Conservation (phyloP, 2,113 vertebrate genomes). For the Patagioenas fasciata region DNA sequence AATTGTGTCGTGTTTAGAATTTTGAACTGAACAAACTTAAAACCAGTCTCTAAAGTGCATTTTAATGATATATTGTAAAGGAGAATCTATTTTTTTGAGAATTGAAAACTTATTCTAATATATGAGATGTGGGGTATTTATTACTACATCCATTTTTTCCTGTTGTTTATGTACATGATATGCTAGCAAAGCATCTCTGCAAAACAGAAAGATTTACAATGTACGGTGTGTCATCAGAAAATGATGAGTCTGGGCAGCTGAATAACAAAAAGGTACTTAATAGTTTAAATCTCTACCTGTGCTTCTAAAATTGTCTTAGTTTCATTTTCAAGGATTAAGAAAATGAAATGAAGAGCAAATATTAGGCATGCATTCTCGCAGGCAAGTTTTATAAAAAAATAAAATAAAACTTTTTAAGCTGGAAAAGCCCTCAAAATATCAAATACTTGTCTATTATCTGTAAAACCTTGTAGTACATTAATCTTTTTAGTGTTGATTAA, state of each 20-base stretch:
- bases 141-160: background rate
- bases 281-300: conserved; percentile 23
- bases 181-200: conserved; percentile 54
- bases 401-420: background rate
- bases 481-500: background rate
- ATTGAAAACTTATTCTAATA: background rate
- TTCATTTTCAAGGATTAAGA: conserved; percentile 36
- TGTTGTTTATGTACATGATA: background rate
- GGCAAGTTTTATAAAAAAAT: background rate
- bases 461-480: background rate
- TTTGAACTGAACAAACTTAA: background rate
- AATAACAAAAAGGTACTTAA: conserved; percentile 21
- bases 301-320: conserved; percentile 11
- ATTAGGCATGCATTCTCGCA: background rate
- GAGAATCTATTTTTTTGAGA: background rate
- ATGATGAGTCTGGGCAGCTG: conserved; percentile 19
- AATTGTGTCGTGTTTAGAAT: background rate
- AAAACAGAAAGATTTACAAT: conserved; percentile 37
- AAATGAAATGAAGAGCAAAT: background rate
- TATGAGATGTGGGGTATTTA: background rate
- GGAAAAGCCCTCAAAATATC: background rate
- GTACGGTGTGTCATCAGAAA: conserved; percentile 14
- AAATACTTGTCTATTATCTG: background rate
- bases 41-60: background rate
- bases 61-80: background rate